Evolutionary conservation across 1,140 invertebrate genomes (phyloP), one percentile per base, ranked within the genome.

Genomic region (Halotydeus destructor): DNA sequence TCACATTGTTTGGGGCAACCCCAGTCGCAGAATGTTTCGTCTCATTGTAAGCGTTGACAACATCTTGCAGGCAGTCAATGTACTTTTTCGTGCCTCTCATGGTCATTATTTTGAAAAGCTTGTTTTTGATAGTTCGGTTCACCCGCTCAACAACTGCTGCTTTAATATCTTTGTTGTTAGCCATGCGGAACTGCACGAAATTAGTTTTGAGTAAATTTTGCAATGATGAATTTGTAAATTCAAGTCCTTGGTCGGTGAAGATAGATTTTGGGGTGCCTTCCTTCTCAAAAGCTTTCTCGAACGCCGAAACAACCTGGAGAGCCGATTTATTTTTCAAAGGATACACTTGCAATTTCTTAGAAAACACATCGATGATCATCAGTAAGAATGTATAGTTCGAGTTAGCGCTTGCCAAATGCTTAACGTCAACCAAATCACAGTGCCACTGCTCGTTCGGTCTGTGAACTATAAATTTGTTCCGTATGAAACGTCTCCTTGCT

Each of bases 61-160:
- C 22, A 34, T 60, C 38, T 16, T 46, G 38, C 35, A 64, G 49
- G 5, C 56, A 53, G 48, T 60, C 46, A 2, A 60, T 47, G 53
- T 59, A 67, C 25, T 56, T 55, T 44, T 60, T 53, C 21, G 50
- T 57, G 5, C 59, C 60, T 14, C 53, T 49, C 35, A 55, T 44
- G 49, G 56, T 61, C 47, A 66, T 65, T 38, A 50, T 60, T 41
- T 55, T 57, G 48, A 52, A 66, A 48, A 66, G 54, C 49, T 55
- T 59, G 18, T 39, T 47, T 55, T 64, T 65, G 31, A 67, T 41
- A 11, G 59, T 65, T 47, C 58, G 47, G 51, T 62, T 62, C 38
- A 64, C 60, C 41, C 63, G 36, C 52, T 66, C 64, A 28, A 58
- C 56, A 34, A 63, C 55, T 18, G 55, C 53, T 14, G 60, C 60